Evolutionary conservation across 2,888 invertebrate genomes (phyloP), one percentile per base, ranked within the genome.

Genomic region (Rhaphigaster nebulosa): DNA sequence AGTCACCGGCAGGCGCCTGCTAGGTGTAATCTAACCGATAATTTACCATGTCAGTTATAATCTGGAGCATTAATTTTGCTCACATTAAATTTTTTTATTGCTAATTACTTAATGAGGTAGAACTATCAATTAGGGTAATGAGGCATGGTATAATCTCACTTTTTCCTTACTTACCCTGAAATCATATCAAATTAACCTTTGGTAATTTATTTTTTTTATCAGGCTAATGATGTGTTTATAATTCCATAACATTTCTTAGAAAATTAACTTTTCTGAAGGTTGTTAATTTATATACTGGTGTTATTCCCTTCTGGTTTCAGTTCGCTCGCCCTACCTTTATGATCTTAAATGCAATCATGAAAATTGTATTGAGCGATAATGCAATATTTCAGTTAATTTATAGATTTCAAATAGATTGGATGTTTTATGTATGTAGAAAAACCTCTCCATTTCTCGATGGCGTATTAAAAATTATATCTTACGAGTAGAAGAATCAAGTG

Each of bases 91-190:
- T 38, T 80, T 76, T 41, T 41, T 80, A 41, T 80, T 41, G 29
- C 41, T 80, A 34, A 80, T 80, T 45, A 26, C 41, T 20, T 45
- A 80, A 80, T 80, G 38, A 80, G 80, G 26, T 26, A 23, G 38
- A 80, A 41, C 41, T 80, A 80, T 38, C 80, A 80, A 80, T 80
- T 80, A 80, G 26, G 41, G 23, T 80, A 80, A 80, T 80, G 80
- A 80, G 80, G 8, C 26, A 12, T 15, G 20, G 18, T 26, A 26
- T 23, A 80, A 80, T 41, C 80, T 80, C 80, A 29, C 18, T 29
- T 34, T 65, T 65, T 29, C 65, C 65, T 65, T 34, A 4, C 65
- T 65, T 34, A 29, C 29, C 65, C 65, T 29, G 15, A 29, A 65
- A 65, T 29, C 29, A 65, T 65, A 65, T 29, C 65, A 29, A 65